phyloP scores from a whole-genome alignment of 2,888 invertebrate genomes.

The Spicauda simplicius region DNA sequence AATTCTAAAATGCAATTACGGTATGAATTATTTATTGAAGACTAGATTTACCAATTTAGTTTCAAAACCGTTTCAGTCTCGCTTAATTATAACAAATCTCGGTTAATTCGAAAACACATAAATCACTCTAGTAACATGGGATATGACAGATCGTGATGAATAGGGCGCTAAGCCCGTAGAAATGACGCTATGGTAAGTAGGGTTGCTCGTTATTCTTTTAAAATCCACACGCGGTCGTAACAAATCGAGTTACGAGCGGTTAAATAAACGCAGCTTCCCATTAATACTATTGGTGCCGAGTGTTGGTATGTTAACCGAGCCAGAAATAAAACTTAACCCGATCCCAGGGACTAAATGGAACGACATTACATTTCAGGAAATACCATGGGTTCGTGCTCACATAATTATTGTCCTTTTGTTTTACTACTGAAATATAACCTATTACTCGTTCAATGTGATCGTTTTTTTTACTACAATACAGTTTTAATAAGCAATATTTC shows the following conservation, averaged over 20 bases:
- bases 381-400: constrained; percentile 7
- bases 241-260: constrained; percentile 76
- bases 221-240: constrained; percentile 72
- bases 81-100: constrained; percentile 4
- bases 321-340: constrained; percentile 76
- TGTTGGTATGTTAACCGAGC: constrained; percentile 60
- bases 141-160: constrained; percentile 56
- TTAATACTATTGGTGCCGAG: constrained; percentile 69
- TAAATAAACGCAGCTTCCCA: constrained; percentile 78
- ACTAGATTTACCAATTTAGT: not conserved
- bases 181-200: constrained; percentile 57
- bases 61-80: not conserved
- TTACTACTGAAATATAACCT: not conserved
- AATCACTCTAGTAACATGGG: constrained; percentile 48
- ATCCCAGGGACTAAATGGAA: constrained; percentile 50
- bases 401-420: constrained; percentile 8
- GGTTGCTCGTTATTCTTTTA: constrained; percentile 61
- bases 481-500: too few relatives aligned
- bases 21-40: not conserved
- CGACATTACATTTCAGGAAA: constrained; percentile 40
- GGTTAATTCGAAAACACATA: constrained; percentile 35
- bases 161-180: constrained; percentile 49
- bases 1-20: constrained; percentile 3
- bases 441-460: too few relatives aligned
- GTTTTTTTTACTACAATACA: too few relatives aligned